Evolutionary conservation across 2,797 vertebrate genomes (phyloP), one percentile per base, ranked within the genome.

Genomic region (Babyrousa celebensis): DNA sequence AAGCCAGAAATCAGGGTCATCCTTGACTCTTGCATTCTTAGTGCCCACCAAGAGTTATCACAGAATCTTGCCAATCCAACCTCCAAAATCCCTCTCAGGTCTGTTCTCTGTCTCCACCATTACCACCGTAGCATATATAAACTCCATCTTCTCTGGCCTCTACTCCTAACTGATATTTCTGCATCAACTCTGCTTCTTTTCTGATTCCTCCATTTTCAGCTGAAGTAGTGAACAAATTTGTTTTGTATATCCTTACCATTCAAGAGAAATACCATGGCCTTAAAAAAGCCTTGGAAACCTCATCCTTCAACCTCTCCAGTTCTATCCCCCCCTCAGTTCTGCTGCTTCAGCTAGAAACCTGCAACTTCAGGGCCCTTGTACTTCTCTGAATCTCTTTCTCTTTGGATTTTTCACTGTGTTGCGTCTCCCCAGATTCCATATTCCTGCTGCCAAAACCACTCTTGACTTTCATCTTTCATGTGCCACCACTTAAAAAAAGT

Each of bases 401-500:
- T 85, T 60, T 27, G 68, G 17, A 43, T 82, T 32, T 18, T 40
- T 62, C n/a, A 62, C 74, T 43, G 17, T 32, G 27, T n/a, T 85
- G n/a, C 40, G 75, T 94, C 60, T 68, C 68, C 60, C 7, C 3
- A 12, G 12, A 54, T 54, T 75, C 25, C 21, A 32, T 54, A 23
- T 29, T 16, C 32, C 56, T 56, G 11, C 5, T 15, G 65, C 43
- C 25, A 78, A 17, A 32, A 12, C 20, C 36, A 21, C 56, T 63
- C 70, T 71, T 32, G 43, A 83, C 40, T 77, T 87, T 83, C 83
- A 77, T 65, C 67, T n/a, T 89, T 85, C 32, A 71, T 36, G 32
- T 2, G n/a, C n/a, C 23, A 48, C n/a, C 17, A 36, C 23, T 60
- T 71, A 27, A 60, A 17, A 95, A 36, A 82, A 14, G 32, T 67